Percentiles rank a stretch among this genome's conserved stretches.
Conservation (phyloP, 2,113 vertebrate genomes). For the Tauraco erythrolophus region DNA sequence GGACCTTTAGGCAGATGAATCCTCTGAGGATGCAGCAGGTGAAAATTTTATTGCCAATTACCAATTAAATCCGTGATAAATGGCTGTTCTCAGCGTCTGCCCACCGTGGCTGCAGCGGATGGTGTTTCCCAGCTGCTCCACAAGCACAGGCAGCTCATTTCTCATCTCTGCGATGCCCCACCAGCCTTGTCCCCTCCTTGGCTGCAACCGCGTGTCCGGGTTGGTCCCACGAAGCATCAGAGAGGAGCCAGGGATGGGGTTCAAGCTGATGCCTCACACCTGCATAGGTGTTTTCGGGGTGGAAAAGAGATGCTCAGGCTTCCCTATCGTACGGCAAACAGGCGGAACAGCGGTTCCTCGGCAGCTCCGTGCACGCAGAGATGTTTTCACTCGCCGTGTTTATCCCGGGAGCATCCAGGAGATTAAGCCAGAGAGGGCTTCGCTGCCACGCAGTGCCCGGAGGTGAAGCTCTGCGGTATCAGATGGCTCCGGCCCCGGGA, state of each 20-base stretch:
- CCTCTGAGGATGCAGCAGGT: not conserved
- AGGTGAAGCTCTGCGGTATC: not conserved
- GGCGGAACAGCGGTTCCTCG: accelerated
- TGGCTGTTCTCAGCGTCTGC: not conserved
- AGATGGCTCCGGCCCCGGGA: not conserved
- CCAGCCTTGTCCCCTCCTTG: not conserved
- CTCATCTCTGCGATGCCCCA: no score
- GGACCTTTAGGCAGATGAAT: not conserved
- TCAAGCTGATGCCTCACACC: accelerated
- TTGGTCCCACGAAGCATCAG: accelerated
- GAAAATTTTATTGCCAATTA: not conserved
- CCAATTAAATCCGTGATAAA: not conserved
- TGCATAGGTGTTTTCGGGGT: accelerated
- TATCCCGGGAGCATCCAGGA: not conserved
- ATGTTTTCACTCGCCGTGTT: accelerated
- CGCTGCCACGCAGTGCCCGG: accelerated
- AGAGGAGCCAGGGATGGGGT: not conserved
- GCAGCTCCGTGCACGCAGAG: accelerated
- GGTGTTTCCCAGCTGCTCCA: not conserved
- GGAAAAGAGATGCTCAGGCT: accelerated
- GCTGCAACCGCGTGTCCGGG: accelerated
- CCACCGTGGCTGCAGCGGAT: not conserved
- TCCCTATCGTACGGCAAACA: accelerated
- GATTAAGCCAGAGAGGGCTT: not conserved
- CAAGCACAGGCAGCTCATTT: not conserved